These are phyloP conservation scores for Polydesmus complanatus DNA, from an alignment of 2,888 invertebrate species.

Conservation along the genomic window DNA sequence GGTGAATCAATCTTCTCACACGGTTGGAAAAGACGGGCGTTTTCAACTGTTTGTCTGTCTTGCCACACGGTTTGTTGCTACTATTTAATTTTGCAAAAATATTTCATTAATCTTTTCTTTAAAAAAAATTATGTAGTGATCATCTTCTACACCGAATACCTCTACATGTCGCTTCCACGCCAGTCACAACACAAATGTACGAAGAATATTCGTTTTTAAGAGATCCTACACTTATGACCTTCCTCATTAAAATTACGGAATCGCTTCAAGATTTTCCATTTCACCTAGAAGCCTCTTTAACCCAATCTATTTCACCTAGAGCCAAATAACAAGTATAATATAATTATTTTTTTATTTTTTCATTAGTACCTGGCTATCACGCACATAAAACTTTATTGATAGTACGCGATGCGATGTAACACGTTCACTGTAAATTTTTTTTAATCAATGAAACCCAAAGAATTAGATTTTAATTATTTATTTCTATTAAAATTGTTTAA, in stretches of 20 bases:
- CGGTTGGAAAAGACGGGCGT: constrained; percentile 94
- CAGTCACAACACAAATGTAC: constrained; percentile 82
- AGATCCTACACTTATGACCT: constrained; percentile 67
- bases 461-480: no score
- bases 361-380: neutral
- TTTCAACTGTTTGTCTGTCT: constrained; percentile 93
- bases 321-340: neutral
- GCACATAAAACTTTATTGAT: neutral
- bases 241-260: constrained; percentile 77
- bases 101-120: neutral
- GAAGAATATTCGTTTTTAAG: constrained; percentile 91
- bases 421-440: neutral
- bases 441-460: neutral
- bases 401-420: neutral
- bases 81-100: constrained; percentile 1
- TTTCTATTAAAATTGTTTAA: no score
- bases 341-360: neutral
- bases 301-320: constrained; percentile 26
- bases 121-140: constrained; percentile 53
- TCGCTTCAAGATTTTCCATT: constrained; percentile 73
- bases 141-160: constrained; percentile 81
- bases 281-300: constrained; percentile 34
- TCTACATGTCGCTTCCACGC: constrained; percentile 75
- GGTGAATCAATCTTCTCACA: constrained; percentile 65
- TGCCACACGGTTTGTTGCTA: constrained; percentile 57